Conservation (phyloP, 2,113 vertebrate genomes). For the Psophia crepitans region DNA sequence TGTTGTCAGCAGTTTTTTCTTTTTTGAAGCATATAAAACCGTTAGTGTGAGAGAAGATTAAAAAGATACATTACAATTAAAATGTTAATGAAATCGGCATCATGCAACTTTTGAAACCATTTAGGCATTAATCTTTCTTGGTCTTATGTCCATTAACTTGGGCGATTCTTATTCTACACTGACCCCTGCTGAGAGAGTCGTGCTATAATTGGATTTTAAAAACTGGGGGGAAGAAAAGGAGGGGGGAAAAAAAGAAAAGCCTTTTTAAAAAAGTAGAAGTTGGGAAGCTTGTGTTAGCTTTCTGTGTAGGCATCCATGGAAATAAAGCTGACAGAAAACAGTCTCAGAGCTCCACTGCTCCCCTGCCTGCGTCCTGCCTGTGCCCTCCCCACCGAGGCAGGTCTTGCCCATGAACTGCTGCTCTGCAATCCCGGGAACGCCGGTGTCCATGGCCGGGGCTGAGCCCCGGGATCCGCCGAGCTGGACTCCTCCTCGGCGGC, state of each 20-base stretch:
- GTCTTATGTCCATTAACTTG: conserved; percentile 62
- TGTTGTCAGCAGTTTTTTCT: conserved; percentile 70
- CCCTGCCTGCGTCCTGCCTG: background rate
- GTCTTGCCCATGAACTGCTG: rapidly evolving
- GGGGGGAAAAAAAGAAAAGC: background rate
- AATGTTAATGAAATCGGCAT: conserved; percentile 80
- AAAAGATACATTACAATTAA: conserved; percentile 82
- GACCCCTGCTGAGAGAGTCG: conserved; percentile 77
- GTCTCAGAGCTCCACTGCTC: rapidly evolving
- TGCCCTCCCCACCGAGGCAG: rapidly evolving
- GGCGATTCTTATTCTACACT: conserved; percentile 72
- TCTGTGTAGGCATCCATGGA: rapidly evolving
- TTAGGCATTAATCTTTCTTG: conserved; percentile 66
- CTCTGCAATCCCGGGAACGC: background rate
- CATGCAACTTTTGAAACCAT: conserved; percentile 70
- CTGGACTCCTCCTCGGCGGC: background rate
- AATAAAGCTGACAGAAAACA: rapidly evolving
- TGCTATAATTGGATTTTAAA: conserved; percentile 75
- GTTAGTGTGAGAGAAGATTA: conserved; percentile 76
- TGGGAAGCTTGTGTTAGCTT: background rate
- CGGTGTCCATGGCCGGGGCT: background rate
- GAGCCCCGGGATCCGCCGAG: background rate
- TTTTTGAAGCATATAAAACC: conserved; percentile 65
- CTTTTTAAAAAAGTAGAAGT: conserved; percentile 6
- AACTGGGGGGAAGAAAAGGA: background rate